phyloP scores from a whole-genome alignment of 1,140 invertebrate species.

The Caenorhabditis elegans region WBcel235 BX284606.5:6808501-6809000 shows the following conservation, averaged over 20 bases:
- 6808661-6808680: neutral
- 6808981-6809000: no score
- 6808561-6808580: neutral
- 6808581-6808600: neutral
- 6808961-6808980: no score
- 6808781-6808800: neutral
- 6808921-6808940: slow-evolving; percentile 8
- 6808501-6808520: slow-evolving; percentile 16
- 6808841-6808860: neutral
- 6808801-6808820: neutral
- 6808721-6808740: slow-evolving; percentile 7
- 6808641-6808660: neutral
- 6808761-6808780: neutral
- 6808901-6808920: slow-evolving; percentile 18
- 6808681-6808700: neutral
- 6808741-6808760: slow-evolving; percentile 4
- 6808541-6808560: slow-evolving; percentile 13
- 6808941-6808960: neutral
- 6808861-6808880: neutral
- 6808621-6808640: slow-evolving; percentile 5
- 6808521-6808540: neutral
- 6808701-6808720: neutral
- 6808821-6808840: neutral
- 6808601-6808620: neutral
- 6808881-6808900: neutral